Base-by-base conservation (phyloP, 2,113 vertebrate species). In the Loxodonta africana region DNA sequence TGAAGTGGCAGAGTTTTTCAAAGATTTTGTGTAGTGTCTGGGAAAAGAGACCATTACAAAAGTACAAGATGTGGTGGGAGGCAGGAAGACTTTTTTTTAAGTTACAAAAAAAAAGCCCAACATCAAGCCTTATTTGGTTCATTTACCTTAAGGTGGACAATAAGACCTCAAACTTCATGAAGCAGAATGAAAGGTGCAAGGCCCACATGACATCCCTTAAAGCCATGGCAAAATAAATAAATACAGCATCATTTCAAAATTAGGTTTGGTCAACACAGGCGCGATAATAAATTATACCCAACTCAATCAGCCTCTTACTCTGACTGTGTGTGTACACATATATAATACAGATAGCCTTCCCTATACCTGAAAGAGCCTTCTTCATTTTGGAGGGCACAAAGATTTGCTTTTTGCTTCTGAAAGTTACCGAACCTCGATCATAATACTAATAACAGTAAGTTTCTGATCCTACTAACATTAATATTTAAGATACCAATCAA, bases 261-360 rank as follows among this genome's bases (percentile, higher is more conserved):
- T 10, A 74, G 11, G 78, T 96, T 97, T 95, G 96, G 86, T 76
- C 97, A 98, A 69, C 60, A 94, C 95, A 97, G 74, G 84, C 89
- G 97, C 14, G 73, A 90, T 84, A 97, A 90, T 83, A 96, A 97
- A 95, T 89, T 89, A 80, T 0, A 90, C 74, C 89, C 91, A 44
- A 73, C 60, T 60, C 8, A 57, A 33, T 57, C n/a, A 76, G 65
- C 28, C n/a, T 83, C 83, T 51, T 9, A 1, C 0, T 41, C 2
- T 80, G 3, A 51, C 30, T 60, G 8, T 46, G 5, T 14, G 8
- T 53, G 11, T 67, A 0, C 37, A 20, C 20, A 18, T 10, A 3
- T 2, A 8, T 7, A 18, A 6, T 62, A 63, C n/a, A 86, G 60
- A 86, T 17, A 62, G 44, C 25, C 77, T 60, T 87, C 23, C 51